Evolutionary conservation across 2,113 vertebrate species (phyloP), one percentile per base, ranked within the genome.

Genomic region (Numida meleagris): DNA sequence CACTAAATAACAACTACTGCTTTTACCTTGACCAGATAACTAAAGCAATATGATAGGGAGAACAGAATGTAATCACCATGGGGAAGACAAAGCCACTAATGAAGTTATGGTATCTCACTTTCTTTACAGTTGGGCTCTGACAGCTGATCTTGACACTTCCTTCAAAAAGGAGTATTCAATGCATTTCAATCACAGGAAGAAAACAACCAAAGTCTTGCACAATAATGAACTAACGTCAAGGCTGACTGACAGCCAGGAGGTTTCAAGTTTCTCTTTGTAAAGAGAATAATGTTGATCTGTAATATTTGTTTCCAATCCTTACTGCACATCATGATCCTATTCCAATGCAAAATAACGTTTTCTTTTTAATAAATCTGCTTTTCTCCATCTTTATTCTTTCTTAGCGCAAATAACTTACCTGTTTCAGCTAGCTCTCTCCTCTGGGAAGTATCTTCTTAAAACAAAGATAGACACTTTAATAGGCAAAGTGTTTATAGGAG

Each of bases 401-500:
- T 48, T 43, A 65, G 36, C 50, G 63, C 45, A 89, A 86, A 61
- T 24, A 63, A 93, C 94, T 96, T 84, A 96, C 96, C 94, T 73
- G 86, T 48, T 73, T 34, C 91, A 78, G 43, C 0, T 0, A 81
- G 65, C 76, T 75, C 36, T 50, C 19, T 83, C 57, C 81, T 65
- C 94, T 78, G 45, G 59, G 31, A 45, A 27, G 48, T 8, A 23
- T 27, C 63, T 51, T 88, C 79, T 51, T 27, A 59, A 68, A 85
- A 65, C 27, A 89, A 83, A 55, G 42, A 63, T 42, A 27, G 1
- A 3, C 61, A 67, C 46, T 55, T 83, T 58, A 46, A 58, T 71
- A 95, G 51, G 38, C 68, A 88, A 78, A 71, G 46, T 66, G 82
- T 95, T 96, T 95, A 78, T 48, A 93, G 72, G 40, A 91, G 90